phyloP scores from a whole-genome alignment of 2,797 vertebrate genomes.

The Hirundo rustica region DNA sequence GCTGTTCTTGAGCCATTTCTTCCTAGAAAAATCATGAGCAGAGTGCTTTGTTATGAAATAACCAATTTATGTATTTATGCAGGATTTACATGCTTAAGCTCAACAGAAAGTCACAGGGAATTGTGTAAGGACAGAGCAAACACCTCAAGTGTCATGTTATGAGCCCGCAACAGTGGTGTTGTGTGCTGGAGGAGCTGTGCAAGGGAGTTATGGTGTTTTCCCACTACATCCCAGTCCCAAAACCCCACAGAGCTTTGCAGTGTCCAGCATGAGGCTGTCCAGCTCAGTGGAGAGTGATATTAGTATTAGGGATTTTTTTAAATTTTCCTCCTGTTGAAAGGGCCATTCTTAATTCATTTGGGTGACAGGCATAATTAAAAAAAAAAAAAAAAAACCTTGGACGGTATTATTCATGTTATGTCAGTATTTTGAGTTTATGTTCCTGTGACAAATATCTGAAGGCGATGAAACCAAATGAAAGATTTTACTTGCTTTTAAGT shows the following conservation, averaged over 20 bases:
- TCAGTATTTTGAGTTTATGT: neutral
- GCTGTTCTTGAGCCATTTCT: neutral
- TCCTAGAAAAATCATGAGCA: neutral
- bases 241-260: neutral
- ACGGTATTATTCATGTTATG: neutral
- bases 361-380: neutral
- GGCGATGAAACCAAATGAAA: neutral
- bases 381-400: neutral
- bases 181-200: neutral
- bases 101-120: neutral
- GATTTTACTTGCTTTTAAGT: neutral
- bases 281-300: neutral
- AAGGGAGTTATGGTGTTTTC: neutral
- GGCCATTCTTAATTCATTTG: neutral
- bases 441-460: neutral
- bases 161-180: rapidly evolving
- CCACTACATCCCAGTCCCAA: neutral
- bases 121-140: neutral
- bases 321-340: neutral
- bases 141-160: neutral
- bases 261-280: rapidly evolving
- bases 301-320: rapidly evolving
- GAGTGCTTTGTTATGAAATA: neutral
- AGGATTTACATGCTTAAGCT: neutral
- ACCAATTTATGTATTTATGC: neutral